These are phyloP conservation scores for Triops cancriformis DNA, from an alignment of 1,140 invertebrate species.

Conservation along the genomic window DNA sequence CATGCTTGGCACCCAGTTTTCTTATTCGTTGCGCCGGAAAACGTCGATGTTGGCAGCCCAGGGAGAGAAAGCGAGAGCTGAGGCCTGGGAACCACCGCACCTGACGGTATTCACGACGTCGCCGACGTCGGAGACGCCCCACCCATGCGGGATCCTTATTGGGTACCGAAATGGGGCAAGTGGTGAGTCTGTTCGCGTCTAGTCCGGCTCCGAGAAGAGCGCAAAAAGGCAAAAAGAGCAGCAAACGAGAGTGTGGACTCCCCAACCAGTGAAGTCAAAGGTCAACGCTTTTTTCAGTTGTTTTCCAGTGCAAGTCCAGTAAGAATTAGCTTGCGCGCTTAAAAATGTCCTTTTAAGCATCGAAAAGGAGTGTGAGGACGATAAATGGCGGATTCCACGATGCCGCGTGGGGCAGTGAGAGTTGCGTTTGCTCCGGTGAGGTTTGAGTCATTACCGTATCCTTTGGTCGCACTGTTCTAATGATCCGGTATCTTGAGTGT, in stretches of 20 bases:
- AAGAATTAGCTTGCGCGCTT: neutral
- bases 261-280: neutral
- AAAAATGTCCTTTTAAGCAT: too few species aligned
- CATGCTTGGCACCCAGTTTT: neutral
- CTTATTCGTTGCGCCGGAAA: conserved; percentile 4
- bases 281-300: neutral
- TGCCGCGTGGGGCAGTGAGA: neutral
- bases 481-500: neutral
- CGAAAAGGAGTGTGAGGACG: neutral
- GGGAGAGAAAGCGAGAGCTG: conserved; percentile 3
- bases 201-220: neutral
- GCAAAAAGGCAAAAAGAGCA: neutral
- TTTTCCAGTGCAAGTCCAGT: neutral
- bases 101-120: neutral
- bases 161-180: neutral
- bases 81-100: conserved; percentile 3
- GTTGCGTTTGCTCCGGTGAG: neutral
- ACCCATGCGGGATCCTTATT: neutral
- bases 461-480: neutral
- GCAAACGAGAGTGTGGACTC: neutral
- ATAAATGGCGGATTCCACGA: neutral
- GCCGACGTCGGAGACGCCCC: conserved; percentile 11
- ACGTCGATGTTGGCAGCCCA: conserved; percentile 6
- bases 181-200: neutral
- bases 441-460: neutral